A percentile compares a stretch with the other conserved stretches of the same genome.
phyloP scores from a whole-genome alignment of 1,140 invertebrate species.

The Heliothis subflexa region DNA sequence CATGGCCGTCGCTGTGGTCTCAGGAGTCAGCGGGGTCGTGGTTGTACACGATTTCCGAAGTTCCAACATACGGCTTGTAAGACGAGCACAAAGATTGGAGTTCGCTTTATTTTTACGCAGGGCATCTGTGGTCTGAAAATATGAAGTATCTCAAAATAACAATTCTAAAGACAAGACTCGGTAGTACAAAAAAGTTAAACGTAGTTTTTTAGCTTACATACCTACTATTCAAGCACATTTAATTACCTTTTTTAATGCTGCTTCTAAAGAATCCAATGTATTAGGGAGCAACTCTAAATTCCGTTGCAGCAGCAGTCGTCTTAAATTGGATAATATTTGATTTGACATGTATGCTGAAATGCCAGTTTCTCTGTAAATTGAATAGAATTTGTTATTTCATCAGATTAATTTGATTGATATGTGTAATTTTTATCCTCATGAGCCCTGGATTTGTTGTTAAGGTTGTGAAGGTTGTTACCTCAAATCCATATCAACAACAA shows the following conservation, averaged over 20 bases:
- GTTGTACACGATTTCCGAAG: slow-evolving; percentile 76
- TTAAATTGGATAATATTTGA: slow-evolving; percentile 76
- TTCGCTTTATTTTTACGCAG: slow-evolving; percentile 76
- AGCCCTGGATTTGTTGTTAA: not conserved
- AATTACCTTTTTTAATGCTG: slow-evolving; percentile 76
- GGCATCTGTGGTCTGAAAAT: slow-evolving; percentile 75
- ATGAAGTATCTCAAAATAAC: not conserved
- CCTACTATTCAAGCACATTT: not conserved
- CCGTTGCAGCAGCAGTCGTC: slow-evolving; percentile 73
- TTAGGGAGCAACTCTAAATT: slow-evolving; percentile 74
- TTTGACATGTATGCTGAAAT: slow-evolving; percentile 69
- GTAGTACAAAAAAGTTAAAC: too few species aligned
- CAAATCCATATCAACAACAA: slow-evolving; percentile 75
- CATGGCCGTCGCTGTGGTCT: slow-evolving; percentile 76
- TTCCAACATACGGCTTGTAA: slow-evolving; percentile 73
- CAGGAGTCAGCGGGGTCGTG: slow-evolving; percentile 73
- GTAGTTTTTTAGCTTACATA: too few species aligned
- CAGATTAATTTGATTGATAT: too few species aligned
- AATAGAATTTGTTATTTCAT: not conserved
- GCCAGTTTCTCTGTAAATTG: slow-evolving; percentile 71
- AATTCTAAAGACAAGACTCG: too few species aligned
- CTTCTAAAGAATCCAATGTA: slow-evolving; percentile 74
- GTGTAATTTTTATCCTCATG: not conserved
- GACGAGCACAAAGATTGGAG: slow-evolving; percentile 65
- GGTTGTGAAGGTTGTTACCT: slow-evolving; percentile 57